Percentiles rank a stretch among this genome's conserved stretches.
Evolutionary conservation across 2,113 vertebrate genomes (phyloP).

Genomic region (Rhea americana): DNA sequence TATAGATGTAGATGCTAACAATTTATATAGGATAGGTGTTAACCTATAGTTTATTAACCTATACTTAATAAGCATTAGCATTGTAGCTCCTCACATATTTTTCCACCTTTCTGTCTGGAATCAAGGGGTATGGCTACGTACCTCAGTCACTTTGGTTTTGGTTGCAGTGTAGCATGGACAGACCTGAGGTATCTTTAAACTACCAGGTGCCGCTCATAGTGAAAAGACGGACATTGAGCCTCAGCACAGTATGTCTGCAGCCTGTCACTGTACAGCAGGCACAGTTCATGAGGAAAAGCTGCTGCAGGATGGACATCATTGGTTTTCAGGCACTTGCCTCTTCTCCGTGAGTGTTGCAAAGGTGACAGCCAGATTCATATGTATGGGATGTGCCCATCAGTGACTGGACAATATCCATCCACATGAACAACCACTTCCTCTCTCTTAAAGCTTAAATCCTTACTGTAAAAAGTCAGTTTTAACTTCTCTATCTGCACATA

Average conservation of each 20-base stretch:
- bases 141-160: not conserved
- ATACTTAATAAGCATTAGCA: not conserved
- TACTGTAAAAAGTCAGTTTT: not conserved
- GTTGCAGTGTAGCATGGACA: not conserved
- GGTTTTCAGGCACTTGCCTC: not conserved
- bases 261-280: not conserved
- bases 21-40: not conserved
- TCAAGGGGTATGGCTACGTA: not conserved
- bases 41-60: not conserved
- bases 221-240: not conserved
- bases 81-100: not conserved
- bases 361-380: not conserved
- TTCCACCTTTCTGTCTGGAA: not conserved
- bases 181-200: not conserved
- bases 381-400: accelerated
- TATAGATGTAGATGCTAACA: not conserved
- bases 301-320: not conserved
- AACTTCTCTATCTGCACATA: not conserved
- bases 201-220: not conserved
- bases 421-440: not conserved
- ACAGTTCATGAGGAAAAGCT: not conserved
- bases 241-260: not conserved
- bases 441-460: not conserved
- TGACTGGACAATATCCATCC: not conserved
- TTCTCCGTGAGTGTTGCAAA: not conserved